Percentiles rank a stretch among this genome's conserved stretches.
Evolutionary conservation across 2,797 vertebrate genomes (phyloP).

Genomic region (Pseudochirops cupreus): DNA sequence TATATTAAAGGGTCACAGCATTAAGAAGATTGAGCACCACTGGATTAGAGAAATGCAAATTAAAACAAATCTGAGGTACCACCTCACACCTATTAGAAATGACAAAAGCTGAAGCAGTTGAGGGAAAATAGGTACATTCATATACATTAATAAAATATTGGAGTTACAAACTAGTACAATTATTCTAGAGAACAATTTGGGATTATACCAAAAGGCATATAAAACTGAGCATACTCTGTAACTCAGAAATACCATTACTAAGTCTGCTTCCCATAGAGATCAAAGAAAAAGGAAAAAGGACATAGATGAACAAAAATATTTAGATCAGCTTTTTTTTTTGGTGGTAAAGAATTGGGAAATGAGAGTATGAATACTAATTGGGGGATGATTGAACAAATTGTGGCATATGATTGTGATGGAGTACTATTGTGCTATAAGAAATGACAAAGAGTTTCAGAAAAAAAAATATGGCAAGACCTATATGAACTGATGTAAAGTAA

Average conservation of each 20-base stretch:
- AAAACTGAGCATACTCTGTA: background rate
- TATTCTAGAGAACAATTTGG: background rate
- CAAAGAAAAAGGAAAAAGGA: background rate
- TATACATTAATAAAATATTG: background rate
- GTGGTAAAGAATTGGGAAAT: background rate
- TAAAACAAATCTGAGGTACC: background rate
- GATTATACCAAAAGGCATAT: background rate
- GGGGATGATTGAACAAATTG: background rate
- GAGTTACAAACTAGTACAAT: background rate
- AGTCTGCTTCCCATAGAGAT: background rate
- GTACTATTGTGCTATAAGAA: background rate
- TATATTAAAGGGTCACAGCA: too few relatives aligned
- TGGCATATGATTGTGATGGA: background rate
- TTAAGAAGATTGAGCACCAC: too few relatives aligned
- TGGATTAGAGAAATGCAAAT: background rate
- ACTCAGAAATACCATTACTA: background rate
- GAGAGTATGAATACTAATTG: background rate
- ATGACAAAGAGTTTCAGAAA: background rate
- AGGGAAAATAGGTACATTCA: too few relatives aligned
- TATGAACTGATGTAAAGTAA: background rate
- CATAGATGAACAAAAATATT: background rate
- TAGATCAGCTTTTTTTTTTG: too few relatives aligned
- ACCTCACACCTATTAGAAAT: background rate
- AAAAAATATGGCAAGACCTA: background rate
- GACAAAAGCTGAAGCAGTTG: too few relatives aligned